Conservation (phyloP, 1,140 invertebrate species). For the Calephelis virginiensis region DNA sequence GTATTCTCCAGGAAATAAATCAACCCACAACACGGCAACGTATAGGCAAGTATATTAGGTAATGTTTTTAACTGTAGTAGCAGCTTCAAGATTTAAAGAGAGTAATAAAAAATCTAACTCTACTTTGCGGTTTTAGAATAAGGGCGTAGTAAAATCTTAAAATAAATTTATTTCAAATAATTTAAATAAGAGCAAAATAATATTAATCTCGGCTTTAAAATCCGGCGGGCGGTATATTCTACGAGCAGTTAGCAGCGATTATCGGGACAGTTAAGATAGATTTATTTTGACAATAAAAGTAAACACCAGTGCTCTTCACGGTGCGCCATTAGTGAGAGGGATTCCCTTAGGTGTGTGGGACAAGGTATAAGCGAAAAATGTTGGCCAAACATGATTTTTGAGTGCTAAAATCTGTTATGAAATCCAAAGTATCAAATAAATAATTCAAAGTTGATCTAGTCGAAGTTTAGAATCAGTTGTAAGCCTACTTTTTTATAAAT, state of each 20-base stretch:
- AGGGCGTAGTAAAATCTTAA: background rate
- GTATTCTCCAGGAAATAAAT: too few species aligned
- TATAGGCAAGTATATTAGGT: too few species aligned
- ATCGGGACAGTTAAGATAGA: constrained; percentile 70
- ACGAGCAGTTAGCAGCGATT: constrained; percentile 65
- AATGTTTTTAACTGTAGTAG: too few species aligned
- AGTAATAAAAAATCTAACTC: too few species aligned
- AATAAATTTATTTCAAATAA: background rate
- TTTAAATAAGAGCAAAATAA: constrained; percentile 18
- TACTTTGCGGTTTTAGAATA: background rate
- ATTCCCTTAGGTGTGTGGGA: constrained; percentile 33
- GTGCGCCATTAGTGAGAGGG: constrained; percentile 62
- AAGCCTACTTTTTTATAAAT: too few species aligned
- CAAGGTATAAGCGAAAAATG: constrained; percentile 19
- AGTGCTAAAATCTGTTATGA: background rate
- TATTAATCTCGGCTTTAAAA: constrained; percentile 28
- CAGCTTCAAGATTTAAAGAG: too few species aligned
- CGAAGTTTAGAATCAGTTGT: too few species aligned
- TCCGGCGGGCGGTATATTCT: constrained; percentile 43
- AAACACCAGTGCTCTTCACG: constrained; percentile 57
- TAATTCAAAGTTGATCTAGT: too few species aligned
- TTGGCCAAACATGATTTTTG: background rate
- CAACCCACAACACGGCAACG: too few species aligned
- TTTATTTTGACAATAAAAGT: constrained; percentile 76
- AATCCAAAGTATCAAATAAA: too few species aligned